Evolutionary conservation across 2,797 vertebrate genomes (phyloP), one percentile per base, ranked within the genome.

Genomic region (Neomorphus geoffroyi): DNA sequence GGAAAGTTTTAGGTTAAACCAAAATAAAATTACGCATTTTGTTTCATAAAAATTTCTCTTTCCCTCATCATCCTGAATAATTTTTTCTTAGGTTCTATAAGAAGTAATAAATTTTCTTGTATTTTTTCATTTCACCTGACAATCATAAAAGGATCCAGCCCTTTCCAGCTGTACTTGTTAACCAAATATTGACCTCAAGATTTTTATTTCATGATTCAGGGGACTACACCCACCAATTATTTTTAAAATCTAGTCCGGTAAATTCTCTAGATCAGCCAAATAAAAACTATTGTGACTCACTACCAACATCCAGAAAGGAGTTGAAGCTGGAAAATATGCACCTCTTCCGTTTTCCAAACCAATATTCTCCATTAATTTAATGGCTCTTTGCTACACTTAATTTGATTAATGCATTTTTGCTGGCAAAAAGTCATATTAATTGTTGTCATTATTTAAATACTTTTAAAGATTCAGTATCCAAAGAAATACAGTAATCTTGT

Each of bases 321-420:
- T 27, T 11, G 22, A 30, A 80, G 37, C 28, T 80, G 84, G 64
- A 75, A 67, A 92, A 87, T 2, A 0, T 23, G 12, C 10, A 82
- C 7, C 21, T 4, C 27, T 79, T 51, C 56, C 39, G 27, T 53
- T 85, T 92, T 85, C 58, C 54, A 71, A 35, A 57, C 28, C 32
- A 60, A 13, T 45, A 1, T 16, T 62, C 22, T 64, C 60, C 1
- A 3, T 53, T 2, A 71, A 71, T 61, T 37, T 39, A 80, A 61
- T 50, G 9, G 28, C 8, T 74, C 75, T 35, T 48, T 64, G 71
- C 74, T 85, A 57, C 51, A 45, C 23, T 57, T n/a, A 57, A 60
- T 87, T 12, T 86, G 83, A 88, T 80, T 73, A n/a, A 82, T 74
- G 10, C 54, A 67, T 89, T 96, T 95, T 80, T 85, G 7, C 54